phyloP scores from a whole-genome alignment of 2,797 vertebrate species.

The Scyliorhinus canicula region DNA sequence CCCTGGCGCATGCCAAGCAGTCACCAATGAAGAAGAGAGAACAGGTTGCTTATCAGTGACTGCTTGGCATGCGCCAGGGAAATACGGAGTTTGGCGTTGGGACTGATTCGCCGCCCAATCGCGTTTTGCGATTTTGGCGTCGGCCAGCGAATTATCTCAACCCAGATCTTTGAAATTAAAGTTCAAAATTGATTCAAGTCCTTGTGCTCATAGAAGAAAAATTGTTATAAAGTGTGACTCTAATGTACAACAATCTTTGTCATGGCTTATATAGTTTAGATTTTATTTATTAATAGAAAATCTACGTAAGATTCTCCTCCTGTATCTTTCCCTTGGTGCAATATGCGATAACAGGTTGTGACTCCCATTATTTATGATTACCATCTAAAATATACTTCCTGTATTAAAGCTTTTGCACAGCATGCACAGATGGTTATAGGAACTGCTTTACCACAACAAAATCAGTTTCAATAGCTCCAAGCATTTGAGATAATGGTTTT shows the following conservation, averaged over 20 bases:
- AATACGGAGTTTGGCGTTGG: too few relatives aligned
- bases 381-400: neutral
- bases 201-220: neutral
- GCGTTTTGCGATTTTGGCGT: too few relatives aligned
- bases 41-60: too few relatives aligned
- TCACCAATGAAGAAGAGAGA: too few relatives aligned
- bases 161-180: conserved; percentile 16
- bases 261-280: neutral
- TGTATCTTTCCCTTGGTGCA: neutral
- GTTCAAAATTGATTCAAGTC: neutral
- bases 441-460: neutral
- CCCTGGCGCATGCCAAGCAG: too few relatives aligned
- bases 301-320: neutral
- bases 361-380: neutral
- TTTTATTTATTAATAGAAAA: neutral
- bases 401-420: neutral
- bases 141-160: too few relatives aligned
- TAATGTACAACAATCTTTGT: neutral
- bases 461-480: conserved; percentile 3
- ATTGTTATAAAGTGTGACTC: neutral
- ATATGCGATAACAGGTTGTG: neutral
- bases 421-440: neutral
- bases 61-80: too few relatives aligned
- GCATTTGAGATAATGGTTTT: conserved; percentile 28
- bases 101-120: too few relatives aligned